Evolutionary conservation across 2,797 vertebrate genomes (phyloP).

Genomic region (Florisuga fusca): DNA sequence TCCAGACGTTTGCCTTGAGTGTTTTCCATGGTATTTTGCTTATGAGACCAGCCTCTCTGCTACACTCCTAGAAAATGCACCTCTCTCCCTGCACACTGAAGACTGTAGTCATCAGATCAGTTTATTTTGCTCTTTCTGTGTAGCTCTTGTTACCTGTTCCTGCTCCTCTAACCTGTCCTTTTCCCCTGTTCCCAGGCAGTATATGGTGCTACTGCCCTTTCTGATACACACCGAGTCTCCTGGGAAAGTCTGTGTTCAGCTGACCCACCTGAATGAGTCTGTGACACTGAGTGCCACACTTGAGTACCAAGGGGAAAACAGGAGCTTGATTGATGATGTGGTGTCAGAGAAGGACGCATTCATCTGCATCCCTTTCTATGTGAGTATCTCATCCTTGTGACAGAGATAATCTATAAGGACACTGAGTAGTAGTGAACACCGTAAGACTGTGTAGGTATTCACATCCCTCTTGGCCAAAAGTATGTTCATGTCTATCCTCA

Average conservation of each 20-base stretch:
- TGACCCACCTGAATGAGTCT: slow-evolving; percentile 76
- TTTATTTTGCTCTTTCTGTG: not conserved
- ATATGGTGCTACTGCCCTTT: slow-evolving; percentile 65
- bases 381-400: slow-evolving; percentile 17
- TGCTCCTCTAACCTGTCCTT: not conserved
- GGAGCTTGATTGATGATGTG: slow-evolving; percentile 55
- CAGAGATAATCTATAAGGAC: not conserved
- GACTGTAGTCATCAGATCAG: not conserved
- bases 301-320: slow-evolving; percentile 53
- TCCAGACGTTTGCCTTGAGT: not conserved
- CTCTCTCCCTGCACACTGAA: accelerated
- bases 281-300: slow-evolving; percentile 62
- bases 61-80: not conserved
- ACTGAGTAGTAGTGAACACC: not conserved
- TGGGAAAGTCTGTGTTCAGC: slow-evolving; percentile 71
- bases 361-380: slow-evolving; percentile 66
- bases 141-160: not conserved
- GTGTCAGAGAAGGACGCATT: not conserved
- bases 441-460: not conserved
- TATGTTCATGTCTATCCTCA: not conserved
- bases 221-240: not conserved
- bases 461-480: not conserved
- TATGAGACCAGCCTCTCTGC: not conserved
- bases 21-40: not conserved
- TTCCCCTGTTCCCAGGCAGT: slow-evolving; percentile 60